These are phyloP conservation scores for Drosophila infuscata DNA, from an alignment of 2,888 invertebrate genomes.

Conservation along the genomic window DNA sequence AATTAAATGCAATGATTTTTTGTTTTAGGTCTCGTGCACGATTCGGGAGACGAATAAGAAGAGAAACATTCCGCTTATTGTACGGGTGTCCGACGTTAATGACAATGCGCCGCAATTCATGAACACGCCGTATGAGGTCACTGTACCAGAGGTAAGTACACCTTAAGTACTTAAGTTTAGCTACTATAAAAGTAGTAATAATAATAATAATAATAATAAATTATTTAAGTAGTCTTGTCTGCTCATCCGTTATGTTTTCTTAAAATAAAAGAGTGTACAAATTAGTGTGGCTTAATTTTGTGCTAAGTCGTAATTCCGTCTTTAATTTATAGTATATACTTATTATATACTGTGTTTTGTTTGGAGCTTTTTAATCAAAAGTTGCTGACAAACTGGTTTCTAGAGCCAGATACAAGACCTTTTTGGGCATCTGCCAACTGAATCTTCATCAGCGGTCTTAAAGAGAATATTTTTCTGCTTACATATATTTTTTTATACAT, in stretches of 20 bases:
- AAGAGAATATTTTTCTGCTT: constrained; percentile 3
- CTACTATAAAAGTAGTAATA: neutral
- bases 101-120: constrained; percentile 95
- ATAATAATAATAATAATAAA: neutral
- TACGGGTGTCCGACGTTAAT: constrained; percentile 95
- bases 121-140: constrained; percentile 93
- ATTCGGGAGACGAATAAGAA: constrained; percentile 92
- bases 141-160: constrained; percentile 92
- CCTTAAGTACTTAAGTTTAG: constrained; percentile 4
- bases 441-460: constrained; percentile 11
- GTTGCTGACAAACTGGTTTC: constrained; percentile 9
- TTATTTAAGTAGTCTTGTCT: neutral
- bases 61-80: constrained; percentile 94
- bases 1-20: constrained; percentile 12
- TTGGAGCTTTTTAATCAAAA: constrained; percentile 2
- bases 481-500: neutral
- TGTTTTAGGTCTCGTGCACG: constrained; percentile 90
- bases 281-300: constrained; percentile 1
- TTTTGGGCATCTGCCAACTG: constrained; percentile 14
- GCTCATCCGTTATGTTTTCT: constrained; percentile 1
- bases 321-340: constrained; percentile 1
- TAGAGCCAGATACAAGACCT: constrained; percentile 5
- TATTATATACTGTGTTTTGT: neutral
- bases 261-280: neutral
- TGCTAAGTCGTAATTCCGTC: neutral